Conservation (phyloP, 2,888 invertebrate species). For the Nomada fabriciana region DNA sequence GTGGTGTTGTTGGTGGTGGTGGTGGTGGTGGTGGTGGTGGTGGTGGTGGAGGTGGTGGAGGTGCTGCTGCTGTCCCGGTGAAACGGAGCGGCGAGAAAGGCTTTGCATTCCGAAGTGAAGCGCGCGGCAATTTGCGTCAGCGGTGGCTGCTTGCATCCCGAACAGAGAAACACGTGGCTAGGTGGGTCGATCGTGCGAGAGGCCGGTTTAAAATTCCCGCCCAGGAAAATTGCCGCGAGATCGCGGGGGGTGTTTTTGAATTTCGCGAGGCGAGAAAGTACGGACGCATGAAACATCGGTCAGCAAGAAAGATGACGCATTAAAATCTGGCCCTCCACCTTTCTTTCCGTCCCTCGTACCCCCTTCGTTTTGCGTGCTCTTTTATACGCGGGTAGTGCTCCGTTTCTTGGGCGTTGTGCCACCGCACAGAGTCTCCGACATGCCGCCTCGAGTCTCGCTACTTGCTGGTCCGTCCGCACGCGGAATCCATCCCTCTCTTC, state of each 20-base stretch:
- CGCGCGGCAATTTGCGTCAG: slow-evolving; percentile 59
- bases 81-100: slow-evolving; percentile 45
- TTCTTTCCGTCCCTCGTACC: slow-evolving; percentile 21
- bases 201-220: slow-evolving; percentile 62
- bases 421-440: slow-evolving; percentile 46
- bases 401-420: slow-evolving; percentile 59
- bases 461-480: slow-evolving; percentile 28
- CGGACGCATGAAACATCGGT: slow-evolving; percentile 3
- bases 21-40: background rate
- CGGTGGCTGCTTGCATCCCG: slow-evolving; percentile 61
- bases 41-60: slow-evolving; percentile 14
- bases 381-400: background rate
- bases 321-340: slow-evolving; percentile 29
- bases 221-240: slow-evolving; percentile 13
- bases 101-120: slow-evolving; percentile 57
- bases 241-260: slow-evolving; percentile 46
- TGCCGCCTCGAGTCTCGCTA: slow-evolving; percentile 56
- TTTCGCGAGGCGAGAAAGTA: slow-evolving; percentile 48
- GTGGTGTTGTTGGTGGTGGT: background rate
- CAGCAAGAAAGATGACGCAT: slow-evolving; percentile 24
- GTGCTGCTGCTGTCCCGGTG: slow-evolving; percentile 42
- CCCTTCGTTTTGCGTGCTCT: background rate
- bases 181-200: slow-evolving; percentile 51
- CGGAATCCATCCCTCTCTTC: slow-evolving; percentile 41
- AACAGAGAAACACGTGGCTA: slow-evolving; percentile 59